Conservation (phyloP, 2,113 vertebrate genomes). For the Ammodytes marinus region DNA sequence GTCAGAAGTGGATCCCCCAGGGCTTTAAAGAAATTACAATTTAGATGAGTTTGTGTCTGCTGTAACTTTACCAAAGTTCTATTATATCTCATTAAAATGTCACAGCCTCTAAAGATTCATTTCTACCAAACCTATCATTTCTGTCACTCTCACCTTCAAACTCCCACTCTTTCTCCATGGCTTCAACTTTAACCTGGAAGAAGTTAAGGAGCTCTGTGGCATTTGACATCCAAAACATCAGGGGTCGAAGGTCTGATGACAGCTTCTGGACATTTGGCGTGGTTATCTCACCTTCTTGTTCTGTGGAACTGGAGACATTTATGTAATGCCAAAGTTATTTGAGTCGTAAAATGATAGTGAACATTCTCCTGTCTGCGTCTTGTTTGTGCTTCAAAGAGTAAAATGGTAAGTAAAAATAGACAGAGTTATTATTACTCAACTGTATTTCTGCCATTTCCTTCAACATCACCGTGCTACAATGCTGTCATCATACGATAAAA, state of each 20-base stretch:
- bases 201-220: constrained; percentile 94
- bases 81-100: neutral
- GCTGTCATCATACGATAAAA: constrained; percentile 68
- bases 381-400: constrained; percentile 39
- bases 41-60: neutral
- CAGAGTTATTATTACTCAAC: constrained; percentile 53
- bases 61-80: constrained; percentile 23
- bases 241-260: constrained; percentile 89
- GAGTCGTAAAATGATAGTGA: constrained; percentile 43
- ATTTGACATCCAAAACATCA: constrained; percentile 97
- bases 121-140: constrained; percentile 3
- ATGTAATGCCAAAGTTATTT: constrained; percentile 46
- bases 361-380: constrained; percentile 52
- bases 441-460: constrained; percentile 42
- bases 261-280: constrained; percentile 87
- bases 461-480: constrained; percentile 45
- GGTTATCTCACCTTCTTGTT: constrained; percentile 82
- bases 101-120: neutral
- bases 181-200: constrained; percentile 91
- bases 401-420: constrained; percentile 62
- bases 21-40: constrained; percentile 64
- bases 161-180: constrained; percentile 93
- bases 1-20: constrained; percentile 87
- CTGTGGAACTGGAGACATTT: constrained; percentile 80
- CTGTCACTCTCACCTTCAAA: constrained; percentile 88